Base-by-base conservation (phyloP, 2,797 vertebrate species). In the Parambassis ranga region DNA sequence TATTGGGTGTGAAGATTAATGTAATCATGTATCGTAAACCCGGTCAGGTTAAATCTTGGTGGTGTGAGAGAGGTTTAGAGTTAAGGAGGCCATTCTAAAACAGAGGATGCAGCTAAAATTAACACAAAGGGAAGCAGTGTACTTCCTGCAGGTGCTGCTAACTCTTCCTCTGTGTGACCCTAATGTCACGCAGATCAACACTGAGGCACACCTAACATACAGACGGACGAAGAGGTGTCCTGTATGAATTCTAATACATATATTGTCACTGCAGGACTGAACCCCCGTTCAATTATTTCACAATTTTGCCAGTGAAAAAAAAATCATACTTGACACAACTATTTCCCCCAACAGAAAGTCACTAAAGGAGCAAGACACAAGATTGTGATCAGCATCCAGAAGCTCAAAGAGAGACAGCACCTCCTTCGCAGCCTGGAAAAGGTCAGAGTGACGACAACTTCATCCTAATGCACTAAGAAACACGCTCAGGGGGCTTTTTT, bases 361-460 rank as follows among this genome's bases (percentile, higher is more conserved):
- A 99, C 97, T 81, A 99, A 98, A 95, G 97, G 97, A 4, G 97
- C 97, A 0, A 89, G 97, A 68, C 97, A 99, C 92, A 99, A 99
- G 92, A 98, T 99, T 33, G 94, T 98, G 65, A 98, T 99, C 92
- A 99, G 97, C 81, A 97, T 99, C 89, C 94, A 96, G 90, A 99
- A 99, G 86, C 94, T 99, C 72, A 97, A 95, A 86, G 97, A 99
- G 77, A 92, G 97, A 53, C 96, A 98, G 80, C 95, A 95, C 71
- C 89, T 97, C 30, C 94, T 99, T 41, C 96, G 96, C 66, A 96
- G 94, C 71, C 85, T 99, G 89, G 97, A 99, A 89, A 95, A 98
- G 94, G 97, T 99, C 75, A 92, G 95, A 90, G 55, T 42, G 10
- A 33, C 28, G 5, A 1, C 6, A 6, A 39, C 39, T 11, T 56